Percentiles rank a stretch among this genome's conserved stretches.
Conservation (phyloP, 2,113 vertebrate genomes). For the Nanorana parkeri region DNA sequence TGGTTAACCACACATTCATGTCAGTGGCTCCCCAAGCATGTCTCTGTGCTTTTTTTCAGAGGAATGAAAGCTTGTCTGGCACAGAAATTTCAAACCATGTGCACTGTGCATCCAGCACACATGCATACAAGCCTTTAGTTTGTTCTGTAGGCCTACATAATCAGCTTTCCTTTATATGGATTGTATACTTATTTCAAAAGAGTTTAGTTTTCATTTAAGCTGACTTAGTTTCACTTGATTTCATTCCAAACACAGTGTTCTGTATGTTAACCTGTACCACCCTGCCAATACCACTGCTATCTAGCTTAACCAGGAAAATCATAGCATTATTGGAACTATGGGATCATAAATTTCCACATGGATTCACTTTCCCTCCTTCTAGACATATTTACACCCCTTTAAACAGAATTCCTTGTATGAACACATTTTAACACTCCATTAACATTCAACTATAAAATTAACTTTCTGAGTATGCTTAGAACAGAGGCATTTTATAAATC, state of each 20-base stretch:
- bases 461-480: slow-evolving; percentile 20
- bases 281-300: slow-evolving; percentile 17
- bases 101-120: too few relatives aligned
- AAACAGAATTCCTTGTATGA: slow-evolving; percentile 37
- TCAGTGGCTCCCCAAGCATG: too few relatives aligned
- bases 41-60: too few relatives aligned
- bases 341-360: slow-evolving; percentile 35
- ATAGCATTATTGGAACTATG: slow-evolving; percentile 17
- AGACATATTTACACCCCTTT: slow-evolving; percentile 33
- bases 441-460: slow-evolving; percentile 33
- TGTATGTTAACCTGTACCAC: not conserved
- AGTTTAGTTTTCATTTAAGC: not conserved
- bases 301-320: slow-evolving; percentile 24
- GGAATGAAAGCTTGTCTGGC: too few relatives aligned
- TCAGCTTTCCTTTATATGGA: too few relatives aligned
- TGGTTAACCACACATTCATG: too few relatives aligned
- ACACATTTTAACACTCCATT: slow-evolving; percentile 21
- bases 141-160: too few relatives aligned
- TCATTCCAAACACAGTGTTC: not conserved
- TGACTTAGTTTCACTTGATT: not conserved
- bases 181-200: too few relatives aligned
- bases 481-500: not conserved
- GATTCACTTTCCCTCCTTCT: not conserved
- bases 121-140: too few relatives aligned
- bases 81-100: too few relatives aligned